phyloP scores from a whole-genome alignment of 2,888 invertebrate genomes.

The Hecatera dysodea region DNA sequence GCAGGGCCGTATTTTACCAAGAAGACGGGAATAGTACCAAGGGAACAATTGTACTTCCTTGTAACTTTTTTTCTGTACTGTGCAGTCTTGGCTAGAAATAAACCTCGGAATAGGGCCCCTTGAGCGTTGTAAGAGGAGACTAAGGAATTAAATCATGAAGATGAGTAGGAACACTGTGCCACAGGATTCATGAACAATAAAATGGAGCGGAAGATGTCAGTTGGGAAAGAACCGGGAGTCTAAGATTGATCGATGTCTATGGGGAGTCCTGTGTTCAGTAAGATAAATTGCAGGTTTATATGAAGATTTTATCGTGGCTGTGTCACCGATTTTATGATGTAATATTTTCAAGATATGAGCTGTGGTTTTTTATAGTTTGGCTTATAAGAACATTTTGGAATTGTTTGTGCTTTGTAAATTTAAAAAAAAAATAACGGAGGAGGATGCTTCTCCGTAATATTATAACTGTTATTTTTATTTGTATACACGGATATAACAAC shows the following conservation, averaged over 20 bases:
- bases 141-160: slow-evolving; percentile 52
- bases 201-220: slow-evolving; percentile 16
- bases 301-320: slow-evolving; percentile 40
- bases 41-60: slow-evolving; percentile 53
- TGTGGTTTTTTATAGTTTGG: too few relatives aligned
- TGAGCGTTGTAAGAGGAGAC: slow-evolving; percentile 34
- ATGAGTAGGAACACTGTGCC: slow-evolving; percentile 31
- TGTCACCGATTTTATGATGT: too few relatives aligned
- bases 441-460: too few relatives aligned
- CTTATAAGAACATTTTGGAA: too few relatives aligned
- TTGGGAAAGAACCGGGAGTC: not conserved
- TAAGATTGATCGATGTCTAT: slow-evolving; percentile 47
- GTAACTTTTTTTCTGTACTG: slow-evolving; percentile 44
- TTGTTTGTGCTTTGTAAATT: too few relatives aligned
- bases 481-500: not conserved
- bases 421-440: too few relatives aligned
- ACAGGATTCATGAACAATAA: slow-evolving; percentile 15
- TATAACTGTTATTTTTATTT: not conserved
- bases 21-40: slow-evolving; percentile 33
- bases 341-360: slow-evolving; percentile 12
- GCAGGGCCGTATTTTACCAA: slow-evolving; percentile 43
- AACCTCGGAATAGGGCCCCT: slow-evolving; percentile 38
- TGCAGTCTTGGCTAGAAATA: slow-evolving; percentile 40
- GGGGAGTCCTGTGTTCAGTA: slow-evolving; percentile 28
- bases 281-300: slow-evolving; percentile 44